A percentile compares a stretch with the other conserved stretches of the same genome.
These are phyloP conservation scores for Busseola fusca DNA, from an alignment of 2,888 invertebrate genomes.

Conservation along the genomic window DNA sequence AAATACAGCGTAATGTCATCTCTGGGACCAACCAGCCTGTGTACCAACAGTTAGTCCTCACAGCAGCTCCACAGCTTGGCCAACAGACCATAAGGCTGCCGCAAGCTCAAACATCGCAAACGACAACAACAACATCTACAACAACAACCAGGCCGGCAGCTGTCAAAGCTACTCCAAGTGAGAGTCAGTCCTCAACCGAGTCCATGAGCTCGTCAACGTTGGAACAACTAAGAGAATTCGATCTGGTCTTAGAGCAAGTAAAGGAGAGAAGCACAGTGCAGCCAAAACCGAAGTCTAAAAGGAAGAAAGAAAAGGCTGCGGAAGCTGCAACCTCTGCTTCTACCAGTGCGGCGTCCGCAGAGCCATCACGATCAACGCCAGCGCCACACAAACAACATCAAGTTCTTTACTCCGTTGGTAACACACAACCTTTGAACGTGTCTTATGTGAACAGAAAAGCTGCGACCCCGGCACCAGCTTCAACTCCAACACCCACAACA, in stretches of 20 bases:
- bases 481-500: constrained; percentile 74
- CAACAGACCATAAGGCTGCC: constrained; percentile 84
- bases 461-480: constrained; percentile 66
- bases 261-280: constrained; percentile 92
- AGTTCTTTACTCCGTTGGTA: constrained; percentile 82
- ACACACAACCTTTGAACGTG: constrained; percentile 79
- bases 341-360: constrained; percentile 66
- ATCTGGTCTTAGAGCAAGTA: constrained; percentile 94
- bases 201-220: constrained; percentile 93
- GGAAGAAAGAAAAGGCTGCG: constrained; percentile 69
- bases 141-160: constrained; percentile 57
- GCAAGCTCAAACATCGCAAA: constrained; percentile 67
- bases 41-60: constrained; percentile 86
- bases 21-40: constrained; percentile 88
- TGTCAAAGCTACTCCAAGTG: constrained; percentile 72
- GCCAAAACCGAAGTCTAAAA: constrained; percentile 75
- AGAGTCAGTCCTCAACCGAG: constrained; percentile 82
- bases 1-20: constrained; percentile 90
- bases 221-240: constrained; percentile 94
- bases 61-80: constrained; percentile 84
- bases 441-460: constrained; percentile 83
- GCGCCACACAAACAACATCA: constrained; percentile 76
- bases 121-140: constrained; percentile 25
- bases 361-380: constrained; percentile 56
- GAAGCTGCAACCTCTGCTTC: constrained; percentile 70